Conservation (phyloP, 2,888 invertebrate species). For the Chloroclystis v-ata region DNA sequence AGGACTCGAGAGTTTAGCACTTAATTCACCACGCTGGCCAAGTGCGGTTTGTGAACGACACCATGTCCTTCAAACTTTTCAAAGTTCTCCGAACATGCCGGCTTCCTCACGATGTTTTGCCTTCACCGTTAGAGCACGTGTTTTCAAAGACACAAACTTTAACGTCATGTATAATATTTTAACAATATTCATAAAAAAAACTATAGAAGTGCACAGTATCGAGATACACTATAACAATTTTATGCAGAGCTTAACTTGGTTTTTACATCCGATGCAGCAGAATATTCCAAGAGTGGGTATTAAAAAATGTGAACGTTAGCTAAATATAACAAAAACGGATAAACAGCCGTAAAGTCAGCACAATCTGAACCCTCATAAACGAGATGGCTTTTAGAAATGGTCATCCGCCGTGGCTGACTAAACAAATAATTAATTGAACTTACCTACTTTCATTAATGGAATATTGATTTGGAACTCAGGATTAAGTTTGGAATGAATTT, state of each 20-base stretch:
- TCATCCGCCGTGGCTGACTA: constrained; percentile 17
- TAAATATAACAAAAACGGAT: constrained; percentile 8
- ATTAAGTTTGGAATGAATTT: background rate
- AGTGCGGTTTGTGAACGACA: too few species aligned
- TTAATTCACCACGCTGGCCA: too few species aligned
- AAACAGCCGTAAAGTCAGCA: constrained; percentile 17
- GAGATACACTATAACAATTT: background rate
- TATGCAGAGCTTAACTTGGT: background rate
- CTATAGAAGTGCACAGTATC: too few species aligned
- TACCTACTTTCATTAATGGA: constrained; percentile 11
- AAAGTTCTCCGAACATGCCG: too few species aligned
- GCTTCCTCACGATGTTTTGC: too few species aligned
- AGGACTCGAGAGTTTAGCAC: too few species aligned
- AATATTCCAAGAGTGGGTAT: background rate
- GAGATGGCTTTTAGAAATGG: constrained; percentile 17
- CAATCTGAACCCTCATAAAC: constrained; percentile 21
- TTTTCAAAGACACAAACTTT: too few species aligned
- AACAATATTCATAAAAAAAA: too few species aligned
- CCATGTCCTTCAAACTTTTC: too few species aligned
- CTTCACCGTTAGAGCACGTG: too few species aligned
- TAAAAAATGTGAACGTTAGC: constrained; percentile 10
- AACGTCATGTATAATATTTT: too few species aligned
- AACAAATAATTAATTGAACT: constrained; percentile 19
- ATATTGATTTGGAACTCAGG: constrained; percentile 10
- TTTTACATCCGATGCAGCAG: background rate